Evolutionary conservation across 2,797 vertebrate genomes (phyloP), one percentile per base, ranked within the genome.

Genomic region (Myiothlypis chrysogaster): DNA sequence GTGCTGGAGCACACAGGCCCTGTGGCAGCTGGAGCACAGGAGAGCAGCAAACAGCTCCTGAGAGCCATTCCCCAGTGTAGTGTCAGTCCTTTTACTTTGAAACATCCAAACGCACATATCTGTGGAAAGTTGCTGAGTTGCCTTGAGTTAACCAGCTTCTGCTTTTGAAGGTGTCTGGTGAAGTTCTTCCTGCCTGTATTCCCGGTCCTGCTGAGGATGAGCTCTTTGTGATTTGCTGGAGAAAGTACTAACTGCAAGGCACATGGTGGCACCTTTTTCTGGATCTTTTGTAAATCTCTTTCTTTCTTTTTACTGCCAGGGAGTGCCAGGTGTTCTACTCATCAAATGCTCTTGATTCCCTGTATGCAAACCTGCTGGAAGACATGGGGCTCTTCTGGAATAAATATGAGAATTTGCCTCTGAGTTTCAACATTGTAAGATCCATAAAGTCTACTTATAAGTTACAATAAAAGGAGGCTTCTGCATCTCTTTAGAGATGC

Each of bases 71-170:
- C 32, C 35, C 4, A 3, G 35, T 4, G 30, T 28, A 83, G 22
- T 10, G 10, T 72, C 2, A 3, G 28, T 63, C 49, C 44, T 87
- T 84, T 80, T 22, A 23, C 52, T 64, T 47, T 49, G 39, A 27
- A 71, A 43, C 56, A 39, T 30, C 37, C 6, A 18, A 53, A 37
- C 0, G 0, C 17, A 7, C 0, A 0, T 37, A 55, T 69, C n/a
- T 82, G 37, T 66, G 71, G 68, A 87, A 94, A 61, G 78, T 61
- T 52, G 28, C 55, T 47, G 25, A 2, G 2, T 69, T 64, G 30
- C 49, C 50, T 72, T 37, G 43, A 83, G 73, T 53, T 77, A 76
- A 68, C 13, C 61, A 71, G 56, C 39, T 78, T 80, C 69, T 1
- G 1, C 69, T 76, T 95, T 83, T 73, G 18, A 60, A 30, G 20